Evolutionary conservation across 2,113 vertebrate genomes (phyloP).

Genomic region (Poeciliopsis turrubarensis): DNA sequence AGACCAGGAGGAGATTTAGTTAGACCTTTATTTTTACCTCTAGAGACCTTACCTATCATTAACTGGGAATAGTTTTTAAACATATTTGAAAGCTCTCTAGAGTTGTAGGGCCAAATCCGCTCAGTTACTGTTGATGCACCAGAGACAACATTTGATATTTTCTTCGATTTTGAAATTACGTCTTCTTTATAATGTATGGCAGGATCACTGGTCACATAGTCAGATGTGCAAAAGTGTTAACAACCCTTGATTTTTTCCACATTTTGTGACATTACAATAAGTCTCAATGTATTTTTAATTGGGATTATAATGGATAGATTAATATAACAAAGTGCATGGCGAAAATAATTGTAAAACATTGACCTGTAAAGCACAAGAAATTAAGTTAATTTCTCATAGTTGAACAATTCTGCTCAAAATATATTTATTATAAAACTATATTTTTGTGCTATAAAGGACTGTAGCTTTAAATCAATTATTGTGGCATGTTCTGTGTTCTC

Average conservation of each 20-base stretch:
- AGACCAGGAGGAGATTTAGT: constrained; percentile 37
- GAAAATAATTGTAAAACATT: neutral
- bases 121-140: neutral
- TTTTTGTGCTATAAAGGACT: neutral
- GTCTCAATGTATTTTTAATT: too few relatives aligned
- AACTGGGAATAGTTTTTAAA: neutral
- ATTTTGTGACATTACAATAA: too few relatives aligned
- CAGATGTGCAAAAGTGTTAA: neutral
- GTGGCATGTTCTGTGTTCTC: neutral
- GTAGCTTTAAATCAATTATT: neutral
- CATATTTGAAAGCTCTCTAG: neutral
- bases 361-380: neutral
- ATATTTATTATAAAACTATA: neutral
- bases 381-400: neutral
- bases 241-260: too few relatives aligned
- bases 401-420: too few relatives aligned
- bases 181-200: neutral
- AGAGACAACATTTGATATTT: neutral
- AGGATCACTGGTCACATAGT: neutral
- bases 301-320: neutral
- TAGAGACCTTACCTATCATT: neutral
- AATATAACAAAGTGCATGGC: neutral
- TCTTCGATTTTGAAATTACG: too few relatives aligned
- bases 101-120: neutral
- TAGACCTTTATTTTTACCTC: constrained; percentile 24